Conservation (phyloP, 2,888 invertebrate genomes). For the Bruchidius siliquastri region DNA sequence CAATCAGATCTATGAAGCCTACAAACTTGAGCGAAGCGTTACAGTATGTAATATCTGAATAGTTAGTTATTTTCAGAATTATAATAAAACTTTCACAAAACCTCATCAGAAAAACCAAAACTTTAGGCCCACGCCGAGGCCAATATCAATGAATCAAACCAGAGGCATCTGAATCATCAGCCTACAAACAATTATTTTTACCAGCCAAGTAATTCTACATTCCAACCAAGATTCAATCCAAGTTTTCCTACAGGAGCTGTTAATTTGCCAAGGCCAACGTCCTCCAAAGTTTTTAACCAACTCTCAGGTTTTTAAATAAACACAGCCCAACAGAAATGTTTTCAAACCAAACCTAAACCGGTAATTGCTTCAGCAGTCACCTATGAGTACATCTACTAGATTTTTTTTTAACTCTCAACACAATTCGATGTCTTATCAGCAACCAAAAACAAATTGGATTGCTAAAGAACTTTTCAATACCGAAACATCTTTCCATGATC, state of each 20-base stretch:
- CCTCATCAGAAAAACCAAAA: neutral
- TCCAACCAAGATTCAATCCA: neutral
- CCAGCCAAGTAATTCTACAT: neutral
- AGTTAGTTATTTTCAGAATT: constrained; percentile 4
- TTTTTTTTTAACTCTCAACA: neutral
- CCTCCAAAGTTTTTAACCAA: neutral
- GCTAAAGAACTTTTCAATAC: constrained; percentile 2
- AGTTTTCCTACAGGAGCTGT: no score
- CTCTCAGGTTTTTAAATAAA: constrained; percentile 2
- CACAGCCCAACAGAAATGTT: neutral
- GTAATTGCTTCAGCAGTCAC: neutral
- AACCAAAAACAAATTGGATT: neutral
- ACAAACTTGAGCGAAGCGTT: constrained; percentile 1
- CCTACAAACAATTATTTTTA: neutral
- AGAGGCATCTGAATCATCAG: neutral
- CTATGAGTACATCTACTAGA: constrained; percentile 1
- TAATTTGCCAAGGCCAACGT: neutral
- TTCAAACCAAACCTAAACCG: constrained; percentile 4
- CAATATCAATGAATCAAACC: neutral
- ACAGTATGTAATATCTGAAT: constrained; percentile 7
- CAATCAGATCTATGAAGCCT: constrained; percentile 11
- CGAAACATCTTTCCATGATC: no score
- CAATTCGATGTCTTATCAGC: neutral
- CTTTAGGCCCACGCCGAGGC: neutral
- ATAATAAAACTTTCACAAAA: neutral